These are phyloP conservation scores for Chascanopsetta lugubris DNA, from an alignment of 2,113 vertebrate species.

Conservation along the genomic window DNA sequence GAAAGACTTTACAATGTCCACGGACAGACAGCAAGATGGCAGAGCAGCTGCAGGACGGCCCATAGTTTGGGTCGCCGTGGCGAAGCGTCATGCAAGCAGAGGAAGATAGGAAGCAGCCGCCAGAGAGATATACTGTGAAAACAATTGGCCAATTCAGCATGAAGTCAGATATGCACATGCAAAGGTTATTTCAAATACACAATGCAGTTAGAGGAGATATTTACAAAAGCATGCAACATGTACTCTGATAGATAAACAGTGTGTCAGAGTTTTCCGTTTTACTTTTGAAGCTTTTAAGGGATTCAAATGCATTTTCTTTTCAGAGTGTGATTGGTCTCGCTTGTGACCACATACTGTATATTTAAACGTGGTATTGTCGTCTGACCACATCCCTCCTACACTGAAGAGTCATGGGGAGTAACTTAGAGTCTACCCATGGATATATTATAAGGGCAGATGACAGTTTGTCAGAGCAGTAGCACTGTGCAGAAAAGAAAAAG, in stretches of 20 bases:
- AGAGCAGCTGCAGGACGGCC: slow-evolving; percentile 49
- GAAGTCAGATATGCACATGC: slow-evolving; percentile 25
- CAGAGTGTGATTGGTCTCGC: too few species aligned
- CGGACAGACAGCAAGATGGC: slow-evolving; percentile 50
- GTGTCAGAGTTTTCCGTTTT: not conserved
- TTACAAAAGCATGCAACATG: not conserved
- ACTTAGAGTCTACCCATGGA: too few species aligned
- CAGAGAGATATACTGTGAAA: slow-evolving; percentile 42
- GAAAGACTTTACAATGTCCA: slow-evolving; percentile 54
- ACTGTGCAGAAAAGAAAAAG: too few species aligned
- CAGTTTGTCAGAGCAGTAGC: too few species aligned
- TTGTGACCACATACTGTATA: too few species aligned
- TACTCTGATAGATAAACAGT: not conserved
- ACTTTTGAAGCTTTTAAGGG: too few species aligned
- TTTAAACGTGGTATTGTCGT: too few species aligned
- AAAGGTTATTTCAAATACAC: not conserved
- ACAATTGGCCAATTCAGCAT: slow-evolving; percentile 36
- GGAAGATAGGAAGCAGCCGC: slow-evolving; percentile 47
- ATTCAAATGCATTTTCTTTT: too few species aligned
- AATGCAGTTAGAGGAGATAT: not conserved
- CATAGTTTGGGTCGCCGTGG: slow-evolving; percentile 39
- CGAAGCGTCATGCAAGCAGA: slow-evolving; percentile 69
- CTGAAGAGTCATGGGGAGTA: too few species aligned
- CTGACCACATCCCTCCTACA: too few species aligned
- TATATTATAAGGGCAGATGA: too few species aligned